Conservation (phyloP, 2,888 invertebrate species). For the Himalopsyche anomala region DNA sequence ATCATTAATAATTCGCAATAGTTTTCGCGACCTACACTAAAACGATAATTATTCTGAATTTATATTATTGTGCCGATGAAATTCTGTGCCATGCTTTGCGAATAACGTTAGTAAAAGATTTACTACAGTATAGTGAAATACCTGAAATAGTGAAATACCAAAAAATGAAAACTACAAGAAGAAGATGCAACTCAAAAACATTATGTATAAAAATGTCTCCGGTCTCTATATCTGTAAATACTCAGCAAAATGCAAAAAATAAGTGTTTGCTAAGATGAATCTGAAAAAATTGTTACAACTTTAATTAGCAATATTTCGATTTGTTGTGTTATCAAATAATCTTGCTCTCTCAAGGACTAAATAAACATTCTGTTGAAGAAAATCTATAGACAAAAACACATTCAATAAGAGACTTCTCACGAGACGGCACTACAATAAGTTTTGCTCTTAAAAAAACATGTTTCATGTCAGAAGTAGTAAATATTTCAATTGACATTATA, state of each 20-base stretch:
- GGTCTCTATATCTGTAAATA: no score
- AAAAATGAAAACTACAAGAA: no score
- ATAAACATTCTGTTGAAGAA: neutral
- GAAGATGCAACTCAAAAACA: no score
- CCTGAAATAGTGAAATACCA: no score
- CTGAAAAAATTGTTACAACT: neutral
- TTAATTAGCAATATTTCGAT: neutral
- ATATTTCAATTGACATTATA: neutral
- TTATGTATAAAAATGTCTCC: no score
- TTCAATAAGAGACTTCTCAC: constrained; percentile 11
- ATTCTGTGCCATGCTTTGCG: neutral
- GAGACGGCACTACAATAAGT: constrained; percentile 6
- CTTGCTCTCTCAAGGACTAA: constrained; percentile 3
- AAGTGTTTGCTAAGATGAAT: no score
- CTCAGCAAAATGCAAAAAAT: no score
- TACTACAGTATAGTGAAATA: no score
- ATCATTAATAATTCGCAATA: neutral
- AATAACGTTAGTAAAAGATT: neutral
- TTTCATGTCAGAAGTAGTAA: neutral
- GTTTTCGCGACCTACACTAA: constrained; percentile 14
- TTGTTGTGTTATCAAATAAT: constrained; percentile 1
- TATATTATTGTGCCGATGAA: neutral
- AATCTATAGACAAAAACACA: constrained; percentile 11
- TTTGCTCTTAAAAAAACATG: neutral
- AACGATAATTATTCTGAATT: constrained; percentile 1